Conservation (phyloP, 2,797 vertebrate species). For the Cossypha polioptera region DNA sequence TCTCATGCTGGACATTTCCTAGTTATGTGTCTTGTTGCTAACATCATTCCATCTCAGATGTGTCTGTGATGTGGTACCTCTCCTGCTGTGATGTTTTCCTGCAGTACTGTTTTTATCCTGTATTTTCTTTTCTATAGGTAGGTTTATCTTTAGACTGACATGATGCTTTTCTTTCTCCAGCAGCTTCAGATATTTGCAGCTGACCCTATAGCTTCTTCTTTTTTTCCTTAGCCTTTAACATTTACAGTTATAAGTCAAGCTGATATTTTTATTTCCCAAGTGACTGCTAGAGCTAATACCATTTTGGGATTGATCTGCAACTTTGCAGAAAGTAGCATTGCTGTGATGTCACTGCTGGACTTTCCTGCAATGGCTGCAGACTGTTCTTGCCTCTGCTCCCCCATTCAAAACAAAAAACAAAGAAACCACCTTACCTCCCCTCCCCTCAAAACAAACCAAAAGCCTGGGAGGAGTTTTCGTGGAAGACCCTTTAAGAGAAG, state of each 20-base stretch:
- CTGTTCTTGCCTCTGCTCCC: neutral
- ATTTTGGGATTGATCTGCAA: neutral
- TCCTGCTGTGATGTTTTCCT: neutral
- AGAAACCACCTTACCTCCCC: neutral
- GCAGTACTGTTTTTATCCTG: neutral
- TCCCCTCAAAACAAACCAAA: neutral
- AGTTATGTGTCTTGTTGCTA: neutral
- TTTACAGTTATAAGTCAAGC: neutral
- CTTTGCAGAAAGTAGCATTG: neutral
- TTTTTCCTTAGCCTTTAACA: neutral
- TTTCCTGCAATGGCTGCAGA: neutral
- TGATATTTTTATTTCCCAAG: constrained; percentile 11
- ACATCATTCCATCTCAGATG: neutral
- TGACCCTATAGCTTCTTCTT: neutral
- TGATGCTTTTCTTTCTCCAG: neutral
- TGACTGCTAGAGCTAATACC: neutral
- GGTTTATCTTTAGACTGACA: neutral
- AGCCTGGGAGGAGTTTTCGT: neutral
- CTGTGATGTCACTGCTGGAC: neutral
- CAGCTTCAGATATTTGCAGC: neutral
- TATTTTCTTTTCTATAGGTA: neutral
- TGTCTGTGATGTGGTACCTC: neutral
- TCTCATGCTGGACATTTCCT: neutral
- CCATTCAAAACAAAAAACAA: neutral
- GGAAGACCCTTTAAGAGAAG: neutral